Conservation (phyloP, 2,113 vertebrate species). For the Trematomus loennbergii region DNA sequence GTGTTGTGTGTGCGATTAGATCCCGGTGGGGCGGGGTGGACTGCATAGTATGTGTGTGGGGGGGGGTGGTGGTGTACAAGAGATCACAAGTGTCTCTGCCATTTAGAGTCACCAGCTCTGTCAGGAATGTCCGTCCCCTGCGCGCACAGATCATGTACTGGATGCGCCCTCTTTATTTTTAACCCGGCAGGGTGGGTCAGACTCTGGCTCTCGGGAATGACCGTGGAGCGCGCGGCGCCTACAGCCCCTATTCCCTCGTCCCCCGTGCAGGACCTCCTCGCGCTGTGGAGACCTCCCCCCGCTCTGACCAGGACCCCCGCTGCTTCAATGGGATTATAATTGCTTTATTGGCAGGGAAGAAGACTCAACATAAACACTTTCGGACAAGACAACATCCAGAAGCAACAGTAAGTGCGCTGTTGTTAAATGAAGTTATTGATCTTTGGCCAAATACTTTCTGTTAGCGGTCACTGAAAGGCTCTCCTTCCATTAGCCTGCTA, state of each 20-base stretch:
- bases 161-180: conserved; percentile 84
- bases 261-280: conserved; percentile 50
- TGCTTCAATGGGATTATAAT: conserved; percentile 77
- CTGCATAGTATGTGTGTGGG: background rate
- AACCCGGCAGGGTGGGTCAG: conserved; percentile 83
- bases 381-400: conserved; percentile 45
- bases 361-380: conserved; percentile 44
- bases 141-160: conserved; percentile 74
- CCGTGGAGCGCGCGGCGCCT: conserved; percentile 66
- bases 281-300: conserved; percentile 45
- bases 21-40: conserved; percentile 43
- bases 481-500: background rate
- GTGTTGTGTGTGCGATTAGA: conserved; percentile 65
- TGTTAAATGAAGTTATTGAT: conserved; percentile 36
- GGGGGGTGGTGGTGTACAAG: conserved; percentile 9
- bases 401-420: conserved; percentile 62
- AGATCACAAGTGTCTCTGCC: conserved; percentile 78
- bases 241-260: conserved; percentile 58
- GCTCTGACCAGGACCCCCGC: conserved; percentile 61
- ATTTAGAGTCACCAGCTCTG: conserved; percentile 83
- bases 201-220: conserved; percentile 77
- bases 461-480: background rate
- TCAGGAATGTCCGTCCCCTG: conserved; percentile 82
- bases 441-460: conserved; percentile 30
- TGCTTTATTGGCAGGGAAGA: conserved; percentile 58